Conservation (phyloP, 2,888 invertebrate species). For the Trachelus troglodyta region DNA sequence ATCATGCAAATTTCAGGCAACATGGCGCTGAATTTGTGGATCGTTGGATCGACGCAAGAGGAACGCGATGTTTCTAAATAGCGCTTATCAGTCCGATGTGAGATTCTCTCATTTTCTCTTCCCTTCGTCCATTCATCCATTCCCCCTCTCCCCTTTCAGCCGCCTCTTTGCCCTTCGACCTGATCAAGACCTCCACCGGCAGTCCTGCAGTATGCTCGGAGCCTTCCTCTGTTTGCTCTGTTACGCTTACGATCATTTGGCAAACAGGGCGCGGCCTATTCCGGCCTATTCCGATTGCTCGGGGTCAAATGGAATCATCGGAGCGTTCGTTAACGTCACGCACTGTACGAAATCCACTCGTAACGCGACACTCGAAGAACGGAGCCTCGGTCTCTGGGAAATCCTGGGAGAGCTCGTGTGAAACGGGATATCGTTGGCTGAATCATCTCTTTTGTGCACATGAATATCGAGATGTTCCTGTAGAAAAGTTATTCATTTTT, state of each 20-base stretch:
- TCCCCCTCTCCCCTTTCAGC: no score
- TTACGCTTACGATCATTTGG: background rate
- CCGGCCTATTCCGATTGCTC: background rate
- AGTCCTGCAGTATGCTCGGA: background rate
- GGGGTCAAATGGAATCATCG: background rate
- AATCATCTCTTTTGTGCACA: no score
- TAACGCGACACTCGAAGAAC: background rate
- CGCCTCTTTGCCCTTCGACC: background rate
- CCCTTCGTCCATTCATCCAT: no score
- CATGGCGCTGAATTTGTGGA: background rate
- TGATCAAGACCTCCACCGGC: background rate
- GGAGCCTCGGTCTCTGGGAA: background rate
- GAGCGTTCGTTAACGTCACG: background rate
- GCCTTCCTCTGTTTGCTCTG: background rate
- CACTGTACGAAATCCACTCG: background rate
- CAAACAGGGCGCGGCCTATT: background rate
- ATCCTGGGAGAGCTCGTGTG: background rate
- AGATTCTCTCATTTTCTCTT: no score
- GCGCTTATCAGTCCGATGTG: background rate
- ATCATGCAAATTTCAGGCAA: slow-evolving; percentile 37
- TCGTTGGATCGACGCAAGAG: background rate
- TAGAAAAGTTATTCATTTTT: background rate
- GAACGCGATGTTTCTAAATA: no score
- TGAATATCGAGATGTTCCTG: background rate
- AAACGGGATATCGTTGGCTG: no score